Base-by-base conservation (phyloP, 2,797 vertebrate genomes). In the Hemitrygon akajei region DNA sequence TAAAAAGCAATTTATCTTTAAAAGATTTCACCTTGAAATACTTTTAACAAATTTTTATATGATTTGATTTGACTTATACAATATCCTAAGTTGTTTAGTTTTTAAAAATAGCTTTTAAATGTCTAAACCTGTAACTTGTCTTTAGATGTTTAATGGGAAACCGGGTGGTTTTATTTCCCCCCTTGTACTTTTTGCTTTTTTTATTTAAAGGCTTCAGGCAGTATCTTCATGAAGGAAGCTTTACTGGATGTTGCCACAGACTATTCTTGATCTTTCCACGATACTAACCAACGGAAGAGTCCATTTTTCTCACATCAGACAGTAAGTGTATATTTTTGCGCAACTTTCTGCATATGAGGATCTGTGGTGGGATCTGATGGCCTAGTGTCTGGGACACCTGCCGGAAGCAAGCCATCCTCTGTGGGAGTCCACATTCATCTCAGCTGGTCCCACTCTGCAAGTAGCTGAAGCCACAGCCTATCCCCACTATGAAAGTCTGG, bases 391-490 rank as follows among this genome's bases (percentile, higher is more conserved):
- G 97, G 97, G 97, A 98, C 97, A 98, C 98, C 98, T 98, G 97
- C 97, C 97, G 97, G 98, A 98, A 98, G 96, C 96, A 97, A 97
- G 97, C 96, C 96, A 97, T 97, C 96, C 96, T 97, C 98, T 98
- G 97, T 97, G 97, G 97, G 95, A 97, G 96, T 97, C 97, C 97
- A 96, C 96, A 97, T 95, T 95, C 95, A 96, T 97, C 95, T 97
- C 96, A 97, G 95, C 95, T 96, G 96, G 95, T 95, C 95, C 95
- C 95, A 94, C 16, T 93, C 94, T 95, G 94, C 95, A 91, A 91
- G 94, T 95, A 96, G 94, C 95, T 96, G 96, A 98, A 98, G 97
- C 97, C 98, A 98, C 97, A 98, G 97, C 95, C 94, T 94, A 95
- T 95, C 95, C 94, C 95, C 96, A 95, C 94, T 95, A 94, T 95